Evolutionary conservation across 2,113 vertebrate species (phyloP), one percentile per base, ranked within the genome.

Genomic region (Australoheros scitulus): DNA sequence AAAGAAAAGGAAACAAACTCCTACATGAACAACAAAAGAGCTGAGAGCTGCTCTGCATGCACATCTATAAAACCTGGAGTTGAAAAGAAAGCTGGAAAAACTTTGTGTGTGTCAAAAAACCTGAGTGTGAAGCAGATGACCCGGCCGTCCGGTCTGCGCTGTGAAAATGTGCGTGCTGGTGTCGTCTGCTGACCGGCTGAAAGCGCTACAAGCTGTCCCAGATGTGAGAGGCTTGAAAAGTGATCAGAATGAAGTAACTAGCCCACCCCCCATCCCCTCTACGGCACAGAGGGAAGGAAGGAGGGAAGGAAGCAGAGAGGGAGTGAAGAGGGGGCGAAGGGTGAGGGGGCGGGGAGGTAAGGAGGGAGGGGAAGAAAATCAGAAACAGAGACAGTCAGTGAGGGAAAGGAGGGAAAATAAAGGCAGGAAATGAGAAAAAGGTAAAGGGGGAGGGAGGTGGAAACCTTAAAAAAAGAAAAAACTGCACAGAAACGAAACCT

Each of bases 191-290:
- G 65, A 72, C 80, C 74, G 86, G 87, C 79, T 92, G 74, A 80
- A 92, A 93, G 91, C 18, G 83, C 87, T 76, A 86, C 88, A 87
- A 92, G 83, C 84, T 85, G 92, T 91, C 89, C 93, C 94, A 95
- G 94, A 96, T 95, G 95, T 91, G 92, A 87, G 85, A 91, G 88
- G 70, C 74, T 90, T 87, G 87, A 93, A 88, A 89, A 93, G 85
- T 80, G 85, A 90, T 92, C 91, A 80, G 85, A 88, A 61, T 38
- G 87, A 92, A 91, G 82, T 56, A 89, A 91, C 78, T 14, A 84
- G 81, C 89, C 90, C 92, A 89, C 89, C 92, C 90, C 87, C 91
- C 38, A 91, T 89, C 87, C 91, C 38, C 43, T 65, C 63, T 68
- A 82, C 58, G 86, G 59, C 80, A 61, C 61, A 58, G 77, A 74